A percentile compares a stretch with the other conserved stretches of the same genome.
phyloP scores from a whole-genome alignment of 2,888 invertebrate genomes.

The Lasius fuliginosus region DNA sequence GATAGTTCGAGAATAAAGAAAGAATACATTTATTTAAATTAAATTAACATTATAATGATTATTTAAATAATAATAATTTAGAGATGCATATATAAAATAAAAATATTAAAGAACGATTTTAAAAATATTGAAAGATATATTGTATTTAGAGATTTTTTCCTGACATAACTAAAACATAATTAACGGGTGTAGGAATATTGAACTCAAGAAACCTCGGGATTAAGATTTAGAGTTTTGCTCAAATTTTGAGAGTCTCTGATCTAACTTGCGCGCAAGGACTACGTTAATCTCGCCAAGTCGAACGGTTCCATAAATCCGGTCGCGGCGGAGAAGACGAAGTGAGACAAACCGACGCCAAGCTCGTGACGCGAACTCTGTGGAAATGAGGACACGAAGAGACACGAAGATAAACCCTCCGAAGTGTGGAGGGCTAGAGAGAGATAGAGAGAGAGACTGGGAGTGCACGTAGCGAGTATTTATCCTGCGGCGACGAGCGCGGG shows the following conservation, averaged over 20 bases:
- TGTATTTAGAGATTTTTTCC: neutral
- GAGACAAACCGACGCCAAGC: slow-evolving; percentile 69
- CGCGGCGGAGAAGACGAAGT: slow-evolving; percentile 57
- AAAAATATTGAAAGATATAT: neutral
- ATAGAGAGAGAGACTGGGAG: slow-evolving; percentile 46
- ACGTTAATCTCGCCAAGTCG: slow-evolving; percentile 67
- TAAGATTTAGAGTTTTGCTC: slow-evolving; percentile 17
- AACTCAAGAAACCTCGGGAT: slow-evolving; percentile 14
- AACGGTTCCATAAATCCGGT: slow-evolving; percentile 40
- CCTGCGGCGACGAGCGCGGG: slow-evolving; percentile 66
- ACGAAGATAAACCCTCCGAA: slow-evolving; percentile 44
- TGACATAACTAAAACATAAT: slow-evolving; percentile 9
- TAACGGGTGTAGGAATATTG: neutral
- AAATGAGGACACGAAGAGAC: slow-evolving; percentile 55
- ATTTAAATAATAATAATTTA: no score
- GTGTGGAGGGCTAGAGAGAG: slow-evolving; percentile 21
- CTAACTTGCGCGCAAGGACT: slow-evolving; percentile 54
- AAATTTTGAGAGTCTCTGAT: slow-evolving; percentile 23
- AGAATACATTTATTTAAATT: no score
- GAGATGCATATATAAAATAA: no score
- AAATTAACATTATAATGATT: no score
- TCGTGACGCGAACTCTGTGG: slow-evolving; percentile 35
- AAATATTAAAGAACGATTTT: no score
- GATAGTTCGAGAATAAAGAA: no score
- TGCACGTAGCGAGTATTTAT: slow-evolving; percentile 71